phyloP scores from a whole-genome alignment of 92 coral and sea anemone genomes.

The Isaurus tuberculatus region DNA sequence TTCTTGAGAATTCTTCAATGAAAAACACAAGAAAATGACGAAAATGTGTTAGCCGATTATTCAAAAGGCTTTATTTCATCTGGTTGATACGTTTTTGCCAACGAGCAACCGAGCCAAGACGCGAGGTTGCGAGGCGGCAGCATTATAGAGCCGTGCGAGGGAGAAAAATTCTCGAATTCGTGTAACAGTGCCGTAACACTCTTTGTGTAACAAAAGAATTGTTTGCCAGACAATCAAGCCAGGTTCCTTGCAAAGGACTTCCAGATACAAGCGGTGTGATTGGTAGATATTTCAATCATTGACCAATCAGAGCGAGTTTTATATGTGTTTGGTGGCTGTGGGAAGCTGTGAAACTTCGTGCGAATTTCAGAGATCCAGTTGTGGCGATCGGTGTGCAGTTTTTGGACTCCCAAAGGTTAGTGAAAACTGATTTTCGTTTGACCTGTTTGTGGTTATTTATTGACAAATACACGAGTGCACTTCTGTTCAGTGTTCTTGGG shows the following conservation, averaged over 20 bases:
- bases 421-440: constrained; percentile 30
- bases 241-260: constrained; percentile 12
- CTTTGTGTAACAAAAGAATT: constrained; percentile 12
- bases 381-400: constrained; percentile 14
- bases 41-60: too few species aligned
- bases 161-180: neutral
- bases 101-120: too few species aligned
- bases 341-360: constrained; percentile 22
- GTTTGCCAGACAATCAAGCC: constrained; percentile 16
- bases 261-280: constrained; percentile 20
- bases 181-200: constrained; percentile 12
- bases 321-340: constrained; percentile 13
- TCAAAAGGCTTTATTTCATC: too few species aligned
- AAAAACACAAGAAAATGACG: too few species aligned
- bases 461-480: constrained; percentile 42
- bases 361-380: constrained; percentile 17
- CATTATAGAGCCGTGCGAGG: too few species aligned
- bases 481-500: constrained; percentile 40
- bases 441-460: constrained; percentile 40
- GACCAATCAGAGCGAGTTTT: constrained; percentile 29
- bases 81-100: too few species aligned
- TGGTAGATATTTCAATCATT: constrained; percentile 32
- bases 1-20: too few species aligned
- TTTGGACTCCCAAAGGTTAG: constrained; percentile 21
- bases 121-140: too few species aligned